Conservation (phyloP, 2,113 vertebrate species). For the Machaerirhynchus nigripectus region DNA sequence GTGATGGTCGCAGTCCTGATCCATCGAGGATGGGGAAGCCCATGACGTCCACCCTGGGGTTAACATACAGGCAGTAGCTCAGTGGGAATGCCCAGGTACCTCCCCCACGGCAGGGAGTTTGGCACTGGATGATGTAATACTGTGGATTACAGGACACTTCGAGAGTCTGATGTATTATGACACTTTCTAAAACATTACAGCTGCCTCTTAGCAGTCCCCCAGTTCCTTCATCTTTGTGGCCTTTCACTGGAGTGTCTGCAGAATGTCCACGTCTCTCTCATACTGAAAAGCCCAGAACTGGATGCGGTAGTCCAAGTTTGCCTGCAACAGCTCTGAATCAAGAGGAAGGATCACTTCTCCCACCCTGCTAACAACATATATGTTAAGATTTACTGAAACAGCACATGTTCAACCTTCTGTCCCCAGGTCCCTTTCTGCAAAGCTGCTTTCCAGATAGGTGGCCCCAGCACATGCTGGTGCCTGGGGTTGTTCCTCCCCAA, state of each 20-base stretch:
- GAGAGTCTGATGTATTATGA: background rate
- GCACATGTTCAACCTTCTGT: background rate
- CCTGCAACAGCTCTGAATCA: background rate
- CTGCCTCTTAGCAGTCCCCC: background rate
- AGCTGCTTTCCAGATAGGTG: background rate
- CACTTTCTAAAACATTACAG: background rate
- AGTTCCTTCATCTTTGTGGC: no score
- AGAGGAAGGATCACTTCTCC: background rate
- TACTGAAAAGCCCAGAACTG: background rate
- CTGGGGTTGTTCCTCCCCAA: background rate
- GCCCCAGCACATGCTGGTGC: background rate
- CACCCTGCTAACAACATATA: background rate
- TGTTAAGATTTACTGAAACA: background rate
- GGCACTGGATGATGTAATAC: no score
- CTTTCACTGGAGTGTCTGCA: background rate
- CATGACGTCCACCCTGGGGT: background rate
- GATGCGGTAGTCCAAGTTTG: background rate
- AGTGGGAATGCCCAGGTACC: background rate
- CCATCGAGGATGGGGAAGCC: rapidly evolving
- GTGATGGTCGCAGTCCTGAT: no score
- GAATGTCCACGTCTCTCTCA: background rate
- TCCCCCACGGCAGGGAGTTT: rapidly evolving
- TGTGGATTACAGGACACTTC: background rate
- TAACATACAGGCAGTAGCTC: background rate
- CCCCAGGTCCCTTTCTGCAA: background rate